Percentiles rank a stretch among this genome's conserved stretches.
phyloP scores from a whole-genome alignment of 2,888 invertebrate species.

The Ophion obscuratus region DNA sequence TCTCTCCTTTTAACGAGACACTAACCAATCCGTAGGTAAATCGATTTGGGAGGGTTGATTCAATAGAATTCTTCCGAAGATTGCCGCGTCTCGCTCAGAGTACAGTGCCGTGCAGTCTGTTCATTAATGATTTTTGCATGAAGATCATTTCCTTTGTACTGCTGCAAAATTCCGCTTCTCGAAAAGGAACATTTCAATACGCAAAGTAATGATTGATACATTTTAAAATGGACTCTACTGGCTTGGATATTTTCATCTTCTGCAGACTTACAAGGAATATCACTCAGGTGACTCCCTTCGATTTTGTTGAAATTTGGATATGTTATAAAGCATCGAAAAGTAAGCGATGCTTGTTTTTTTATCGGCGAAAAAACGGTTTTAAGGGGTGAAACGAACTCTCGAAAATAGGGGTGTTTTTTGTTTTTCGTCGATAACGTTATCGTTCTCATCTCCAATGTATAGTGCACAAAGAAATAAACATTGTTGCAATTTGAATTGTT shows the following conservation, averaged over 20 bases:
- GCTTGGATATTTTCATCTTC: neutral
- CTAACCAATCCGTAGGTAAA: slow-evolving; percentile 14
- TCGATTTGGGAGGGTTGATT: slow-evolving; percentile 53
- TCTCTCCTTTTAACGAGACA: slow-evolving; percentile 23
- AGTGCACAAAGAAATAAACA: too few species aligned
- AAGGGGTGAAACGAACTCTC: too few species aligned
- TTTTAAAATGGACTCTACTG: neutral
- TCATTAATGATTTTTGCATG: slow-evolving; percentile 38
- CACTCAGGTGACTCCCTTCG: too few species aligned
- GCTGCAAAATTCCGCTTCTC: neutral
- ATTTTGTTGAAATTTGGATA: too few species aligned
- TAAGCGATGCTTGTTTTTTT: too few species aligned
- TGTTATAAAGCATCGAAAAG: too few species aligned
- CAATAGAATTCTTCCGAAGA: slow-evolving; percentile 5
- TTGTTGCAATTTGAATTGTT: too few species aligned
- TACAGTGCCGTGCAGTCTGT: neutral
- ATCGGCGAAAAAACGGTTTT: too few species aligned
- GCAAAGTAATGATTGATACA: neutral
- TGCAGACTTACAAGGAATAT: too few species aligned
- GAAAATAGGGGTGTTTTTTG: too few species aligned
- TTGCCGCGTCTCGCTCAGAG: neutral
- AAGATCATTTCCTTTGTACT: neutral
- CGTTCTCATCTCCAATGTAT: too few species aligned
- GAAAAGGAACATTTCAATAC: neutral
- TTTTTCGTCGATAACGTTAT: too few species aligned